Percentiles rank a stretch among this genome's conserved stretches.
Conservation (phyloP, 2,888 invertebrate genomes). For the Cheilosia vernalis region DNA sequence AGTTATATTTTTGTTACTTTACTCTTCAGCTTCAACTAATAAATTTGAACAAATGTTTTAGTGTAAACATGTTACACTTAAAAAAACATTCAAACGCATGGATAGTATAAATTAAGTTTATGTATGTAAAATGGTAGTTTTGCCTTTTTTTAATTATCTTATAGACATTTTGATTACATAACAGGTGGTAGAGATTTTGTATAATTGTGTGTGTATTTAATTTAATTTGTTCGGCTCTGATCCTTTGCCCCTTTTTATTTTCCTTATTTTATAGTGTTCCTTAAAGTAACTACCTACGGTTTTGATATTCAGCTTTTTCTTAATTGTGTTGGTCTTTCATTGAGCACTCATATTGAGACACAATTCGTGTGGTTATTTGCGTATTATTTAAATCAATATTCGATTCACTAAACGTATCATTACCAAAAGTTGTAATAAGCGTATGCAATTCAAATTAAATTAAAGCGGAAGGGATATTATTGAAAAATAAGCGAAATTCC, state of each 20-base stretch:
- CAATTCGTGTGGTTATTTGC: not conserved
- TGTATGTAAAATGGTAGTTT: conserved; percentile 2
- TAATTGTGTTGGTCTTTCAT: not conserved
- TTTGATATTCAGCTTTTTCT: not conserved
- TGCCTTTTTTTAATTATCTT: not conserved
- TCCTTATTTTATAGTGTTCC: not conserved
- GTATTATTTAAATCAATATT: not conserved
- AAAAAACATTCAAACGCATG: not conserved
- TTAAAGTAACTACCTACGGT: not conserved
- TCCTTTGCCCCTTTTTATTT: not conserved
- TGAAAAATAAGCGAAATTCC: too few relatives aligned
- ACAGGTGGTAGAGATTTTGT: conserved; percentile 35
- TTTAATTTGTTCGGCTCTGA: too few relatives aligned
- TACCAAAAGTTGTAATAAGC: too few relatives aligned
- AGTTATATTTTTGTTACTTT: conserved; percentile 3
- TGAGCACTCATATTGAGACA: not conserved
- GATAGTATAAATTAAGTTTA: not conserved
- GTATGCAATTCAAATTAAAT: too few relatives aligned
- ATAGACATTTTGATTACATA: conserved; percentile 15
- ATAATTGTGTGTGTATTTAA: not conserved
- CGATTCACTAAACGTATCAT: too few relatives aligned
- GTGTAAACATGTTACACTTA: not conserved
- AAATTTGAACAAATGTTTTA: not conserved
- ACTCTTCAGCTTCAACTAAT: not conserved
- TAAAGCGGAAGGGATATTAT: too few relatives aligned